Percentiles rank a stretch among this genome's conserved stretches.
Evolutionary conservation across 2,888 invertebrate species (phyloP).

Genomic region (Agrochola macilenta): DNA sequence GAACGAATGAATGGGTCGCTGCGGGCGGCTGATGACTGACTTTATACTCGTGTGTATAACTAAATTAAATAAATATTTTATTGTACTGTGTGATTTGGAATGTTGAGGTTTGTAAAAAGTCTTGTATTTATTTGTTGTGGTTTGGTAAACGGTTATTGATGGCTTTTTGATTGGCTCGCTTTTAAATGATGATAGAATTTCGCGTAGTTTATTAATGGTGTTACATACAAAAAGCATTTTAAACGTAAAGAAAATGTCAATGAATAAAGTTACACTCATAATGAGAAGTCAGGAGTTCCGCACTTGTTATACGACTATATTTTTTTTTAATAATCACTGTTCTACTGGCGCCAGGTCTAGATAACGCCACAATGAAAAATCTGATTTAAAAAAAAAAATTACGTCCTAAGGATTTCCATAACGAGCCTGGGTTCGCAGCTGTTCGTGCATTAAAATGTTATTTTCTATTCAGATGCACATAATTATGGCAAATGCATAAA

Average conservation of each 20-base stretch:
- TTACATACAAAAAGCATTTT: constrained; percentile 1
- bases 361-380: constrained; percentile 34
- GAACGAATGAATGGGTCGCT: constrained; percentile 72
- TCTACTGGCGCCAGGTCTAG: constrained; percentile 37
- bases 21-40: constrained; percentile 74
- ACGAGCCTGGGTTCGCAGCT: constrained; percentile 32
- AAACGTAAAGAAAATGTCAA: neutral
- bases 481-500: constrained; percentile 21
- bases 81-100: constrained; percentile 63
- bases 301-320: constrained; percentile 21
- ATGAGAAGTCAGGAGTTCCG: constrained; percentile 26
- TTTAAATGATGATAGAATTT: constrained; percentile 12
- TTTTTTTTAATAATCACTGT: too few species aligned
- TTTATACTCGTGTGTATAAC: constrained; percentile 68
- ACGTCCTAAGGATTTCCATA: constrained; percentile 40
- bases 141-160: constrained; percentile 59
- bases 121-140: constrained; percentile 59
- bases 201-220: neutral
- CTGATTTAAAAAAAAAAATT: constrained; percentile 31
- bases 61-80: constrained; percentile 72
- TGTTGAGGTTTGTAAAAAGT: constrained; percentile 54
- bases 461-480: constrained; percentile 42
- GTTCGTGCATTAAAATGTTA: constrained; percentile 47
- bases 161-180: constrained; percentile 51
- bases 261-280: constrained; percentile 15